These are phyloP conservation scores for Mirounga angustirostris DNA, from an alignment of 2,113 vertebrate species.

Conservation along the genomic window DNA sequence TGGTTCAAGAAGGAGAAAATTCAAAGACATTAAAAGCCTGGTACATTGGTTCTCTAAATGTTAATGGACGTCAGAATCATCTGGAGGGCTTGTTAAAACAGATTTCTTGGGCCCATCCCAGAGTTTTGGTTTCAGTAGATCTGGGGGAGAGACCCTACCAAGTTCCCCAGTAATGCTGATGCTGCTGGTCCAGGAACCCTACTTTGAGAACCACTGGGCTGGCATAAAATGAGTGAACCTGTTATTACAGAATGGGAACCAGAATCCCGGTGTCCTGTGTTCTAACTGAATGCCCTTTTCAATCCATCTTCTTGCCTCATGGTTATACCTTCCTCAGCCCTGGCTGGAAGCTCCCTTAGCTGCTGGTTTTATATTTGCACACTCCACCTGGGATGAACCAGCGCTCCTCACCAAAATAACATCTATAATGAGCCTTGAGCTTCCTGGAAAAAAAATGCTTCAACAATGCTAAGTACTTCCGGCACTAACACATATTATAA, in stretches of 20 bases:
- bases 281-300: not conserved
- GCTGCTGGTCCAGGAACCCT: not conserved
- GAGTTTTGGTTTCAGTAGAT: not conserved
- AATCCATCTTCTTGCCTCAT: not conserved
- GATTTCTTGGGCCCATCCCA: not conserved
- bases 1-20: not conserved
- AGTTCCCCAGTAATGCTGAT: too few species aligned
- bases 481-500: not conserved
- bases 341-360: too few species aligned
- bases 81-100: not conserved
- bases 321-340: not conserved
- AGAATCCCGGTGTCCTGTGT: not conserved
- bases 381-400: not conserved
- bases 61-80: not conserved
- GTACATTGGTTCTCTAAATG: not conserved
- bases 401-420: not conserved
- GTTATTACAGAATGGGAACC: not conserved
- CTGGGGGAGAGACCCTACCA: not conserved
- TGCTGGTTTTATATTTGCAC: not conserved
- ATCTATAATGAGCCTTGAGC: not conserved
- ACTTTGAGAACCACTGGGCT: not conserved
- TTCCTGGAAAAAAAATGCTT: not conserved
- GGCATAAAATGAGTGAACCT: not conserved
- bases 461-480: conserved; percentile 1
- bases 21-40: not conserved